Evolutionary conservation across 2,113 vertebrate genomes (phyloP), one percentile per base, ranked within the genome.

Genomic region (Octodon degus): DNA sequence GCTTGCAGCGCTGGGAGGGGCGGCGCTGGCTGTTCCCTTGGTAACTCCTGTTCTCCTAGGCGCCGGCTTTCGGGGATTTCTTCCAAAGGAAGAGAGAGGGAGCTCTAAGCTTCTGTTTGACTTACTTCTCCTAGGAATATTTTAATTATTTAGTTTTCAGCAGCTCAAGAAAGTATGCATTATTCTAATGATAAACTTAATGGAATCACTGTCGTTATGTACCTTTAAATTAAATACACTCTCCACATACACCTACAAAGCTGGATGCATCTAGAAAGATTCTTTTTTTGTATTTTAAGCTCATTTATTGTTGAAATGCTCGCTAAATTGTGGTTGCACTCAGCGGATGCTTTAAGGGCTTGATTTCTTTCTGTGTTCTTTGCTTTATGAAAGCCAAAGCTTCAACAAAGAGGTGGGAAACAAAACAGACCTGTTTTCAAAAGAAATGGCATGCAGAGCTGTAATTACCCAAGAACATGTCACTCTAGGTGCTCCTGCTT

Each of bases 81-180:
- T 68, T 93, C 85, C 60, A 96, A n/a, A 47, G 86, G 96, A 97
- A 98, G 98, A 82, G 89, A 98, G 98, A 98, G 98, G 98, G 98
- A 97, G 97, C 98, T 98, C 89, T 96, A 97, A 91, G 89, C 98
- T 98, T 84, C 62, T 81, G 37, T 96, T 96, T 98, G 22, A 60
- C 90, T 94, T 60, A 12, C 58, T 53, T 1, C 72, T 92, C 84
- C 34, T 22, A 60, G 50, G 62, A 20, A 12, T 96, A 25, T 82
- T 96, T 85, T 89, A 95, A 43, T 96, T 93, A 65, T 96, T 83
- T 3, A 86, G 37, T 90, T 91, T 97, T 94, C 83, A 96, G 76
- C 34, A 95, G 47, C 58, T 8, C 34, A 2, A 22, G 76, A 91
- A 96, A 97, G 97, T 97, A 93, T 47, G 96, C 77, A 96, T 97